Conservation (phyloP, 2,797 vertebrate species). For the Centropyge bicolor region DNA sequence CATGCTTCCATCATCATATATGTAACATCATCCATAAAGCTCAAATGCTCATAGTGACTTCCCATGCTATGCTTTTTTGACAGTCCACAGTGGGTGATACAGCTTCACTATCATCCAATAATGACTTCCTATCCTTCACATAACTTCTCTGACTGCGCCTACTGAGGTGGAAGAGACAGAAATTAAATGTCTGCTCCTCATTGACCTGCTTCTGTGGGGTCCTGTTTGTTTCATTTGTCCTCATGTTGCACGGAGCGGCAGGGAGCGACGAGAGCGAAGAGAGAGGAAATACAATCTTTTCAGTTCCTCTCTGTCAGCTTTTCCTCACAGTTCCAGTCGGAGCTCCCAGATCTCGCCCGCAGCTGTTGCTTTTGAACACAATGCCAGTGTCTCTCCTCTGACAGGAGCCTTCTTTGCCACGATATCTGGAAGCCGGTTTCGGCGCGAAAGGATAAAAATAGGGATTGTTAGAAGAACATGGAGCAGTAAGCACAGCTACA, state of each 20-base stretch:
- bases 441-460: slow-evolving; percentile 35
- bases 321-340: slow-evolving; percentile 40
- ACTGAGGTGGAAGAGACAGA: slow-evolving; percentile 12
- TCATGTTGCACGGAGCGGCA: slow-evolving; percentile 8
- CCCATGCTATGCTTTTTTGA: neutral
- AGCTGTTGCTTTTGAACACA: slow-evolving; percentile 47
- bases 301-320: slow-evolving; percentile 38
- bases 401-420: slow-evolving; percentile 34
- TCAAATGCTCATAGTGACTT: neutral
- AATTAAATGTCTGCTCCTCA: slow-evolving; percentile 35
- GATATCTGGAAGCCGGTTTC: slow-evolving; percentile 27
- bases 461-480: slow-evolving; percentile 15
- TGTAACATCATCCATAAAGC: neutral
- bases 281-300: slow-evolving; percentile 25
- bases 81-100: neutral
- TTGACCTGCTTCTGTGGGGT: slow-evolving; percentile 18
- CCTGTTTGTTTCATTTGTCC: slow-evolving; percentile 49
- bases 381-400: slow-evolving; percentile 39
- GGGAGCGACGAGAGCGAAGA: neutral
- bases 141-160: slow-evolving; percentile 20
- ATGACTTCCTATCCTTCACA: slow-evolving; percentile 26
- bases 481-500: slow-evolving; percentile 1
- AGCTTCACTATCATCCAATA: slow-evolving; percentile 12
- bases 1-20: neutral
- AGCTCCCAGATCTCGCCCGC: slow-evolving; percentile 47